These are phyloP conservation scores for Nannospalax galili DNA, from an alignment of 2,113 vertebrate species.

Conservation along the genomic window DNA sequence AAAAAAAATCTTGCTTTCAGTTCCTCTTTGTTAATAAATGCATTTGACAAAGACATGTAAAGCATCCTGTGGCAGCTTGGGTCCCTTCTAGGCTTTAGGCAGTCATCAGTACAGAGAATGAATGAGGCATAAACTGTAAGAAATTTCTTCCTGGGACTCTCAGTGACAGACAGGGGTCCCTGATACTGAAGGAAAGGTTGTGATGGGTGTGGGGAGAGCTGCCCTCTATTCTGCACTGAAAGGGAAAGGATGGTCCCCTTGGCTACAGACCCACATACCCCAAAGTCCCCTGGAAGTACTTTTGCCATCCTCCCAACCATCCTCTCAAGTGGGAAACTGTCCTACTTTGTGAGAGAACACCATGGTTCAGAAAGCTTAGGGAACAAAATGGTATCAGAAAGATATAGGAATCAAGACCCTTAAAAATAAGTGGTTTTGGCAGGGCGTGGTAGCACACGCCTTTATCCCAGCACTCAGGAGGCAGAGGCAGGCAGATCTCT, in stretches of 20 bases:
- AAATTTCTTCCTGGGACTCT: not conserved
- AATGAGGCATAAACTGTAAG: not conserved
- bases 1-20: not conserved
- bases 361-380: not conserved
- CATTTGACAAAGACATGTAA: not conserved
- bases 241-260: not conserved
- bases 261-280: not conserved
- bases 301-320: not conserved
- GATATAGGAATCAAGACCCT: too few relatives aligned
- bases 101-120: not conserved
- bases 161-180: not conserved
- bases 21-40: not conserved
- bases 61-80: not conserved
- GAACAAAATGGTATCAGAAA: not conserved
- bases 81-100: not conserved
- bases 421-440: too few relatives aligned
- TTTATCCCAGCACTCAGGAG: too few relatives aligned
- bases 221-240: not conserved
- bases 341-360: not conserved
- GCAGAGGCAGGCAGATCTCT: too few relatives aligned
- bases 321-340: not conserved
- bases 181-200: not conserved
- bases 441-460: too few relatives aligned
- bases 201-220: too few relatives aligned
- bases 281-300: not conserved